Evolutionary conservation across 2,113 vertebrate species (phyloP).

Genomic region (Aspidoscelis tigris): DNA sequence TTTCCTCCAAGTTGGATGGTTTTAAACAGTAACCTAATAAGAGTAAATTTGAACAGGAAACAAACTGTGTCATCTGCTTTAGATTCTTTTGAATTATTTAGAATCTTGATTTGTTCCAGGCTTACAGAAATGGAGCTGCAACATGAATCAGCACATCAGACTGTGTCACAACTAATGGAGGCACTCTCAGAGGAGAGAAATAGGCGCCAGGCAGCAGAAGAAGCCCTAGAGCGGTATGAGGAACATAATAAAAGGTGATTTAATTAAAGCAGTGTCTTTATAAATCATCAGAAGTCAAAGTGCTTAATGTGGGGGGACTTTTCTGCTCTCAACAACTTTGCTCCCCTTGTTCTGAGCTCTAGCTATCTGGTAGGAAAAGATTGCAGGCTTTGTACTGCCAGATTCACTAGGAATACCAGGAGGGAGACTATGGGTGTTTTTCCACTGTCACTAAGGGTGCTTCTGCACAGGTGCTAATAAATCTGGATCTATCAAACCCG

Average conservation of each 20-base stretch:
- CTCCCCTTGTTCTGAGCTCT: background rate
- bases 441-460: too few species aligned
- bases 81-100: background rate
- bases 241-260: constrained; percentile 74
- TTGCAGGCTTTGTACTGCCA: background rate
- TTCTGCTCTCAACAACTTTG: background rate
- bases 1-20: background rate
- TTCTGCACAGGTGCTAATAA: too few species aligned
- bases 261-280: background rate
- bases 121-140: constrained; percentile 82
- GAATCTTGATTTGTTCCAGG: constrained; percentile 62
- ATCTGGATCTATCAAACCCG: too few species aligned
- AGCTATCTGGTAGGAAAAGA: too few species aligned
- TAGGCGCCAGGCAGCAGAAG: constrained; percentile 82
- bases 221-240: constrained; percentile 80
- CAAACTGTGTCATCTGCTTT: background rate
- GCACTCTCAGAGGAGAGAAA: constrained; percentile 79
- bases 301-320: background rate
- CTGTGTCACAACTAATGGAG: constrained; percentile 73
- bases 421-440: background rate
- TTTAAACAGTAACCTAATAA: background rate
- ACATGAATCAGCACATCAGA: constrained; percentile 74
- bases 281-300: background rate
- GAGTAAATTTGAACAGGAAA: background rate
- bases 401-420: background rate